These are phyloP conservation scores for Zalophus californianus DNA, from an alignment of 2,797 vertebrate genomes.

Conservation along the genomic window DNA sequence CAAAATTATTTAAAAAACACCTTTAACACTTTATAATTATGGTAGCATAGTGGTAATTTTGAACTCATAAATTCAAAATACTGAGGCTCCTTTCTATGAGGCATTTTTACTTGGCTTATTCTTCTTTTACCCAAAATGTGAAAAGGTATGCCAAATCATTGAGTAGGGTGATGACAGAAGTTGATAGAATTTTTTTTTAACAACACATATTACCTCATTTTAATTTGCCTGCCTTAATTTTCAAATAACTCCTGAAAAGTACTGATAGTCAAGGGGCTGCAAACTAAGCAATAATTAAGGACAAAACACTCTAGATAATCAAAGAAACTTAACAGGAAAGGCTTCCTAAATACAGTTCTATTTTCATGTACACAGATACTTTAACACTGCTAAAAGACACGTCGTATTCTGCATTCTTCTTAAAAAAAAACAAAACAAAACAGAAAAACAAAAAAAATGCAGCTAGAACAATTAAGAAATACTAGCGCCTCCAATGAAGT, in stretches of 20 bases:
- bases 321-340: constrained; percentile 46
- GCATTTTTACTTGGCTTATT: constrained; percentile 51
- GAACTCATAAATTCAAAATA: constrained; percentile 25
- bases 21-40: constrained; percentile 47
- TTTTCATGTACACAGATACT: constrained; percentile 38
- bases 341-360: constrained; percentile 17
- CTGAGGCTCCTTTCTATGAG: constrained; percentile 23
- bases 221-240: constrained; percentile 47
- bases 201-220: constrained; percentile 38
- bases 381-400: not conserved
- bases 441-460: constrained; percentile 62
- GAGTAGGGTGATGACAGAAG: not conserved
- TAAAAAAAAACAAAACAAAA: not conserved
- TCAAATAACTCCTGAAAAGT: constrained; percentile 56
- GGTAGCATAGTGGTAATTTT: not conserved
- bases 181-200: constrained; percentile 45
- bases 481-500: constrained; percentile 83
- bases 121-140: constrained; percentile 51
- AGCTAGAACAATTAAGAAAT: constrained; percentile 83
- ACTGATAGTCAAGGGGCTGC: not conserved
- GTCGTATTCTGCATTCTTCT: not conserved
- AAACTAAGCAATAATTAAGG: constrained; percentile 58
- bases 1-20: constrained; percentile 42
- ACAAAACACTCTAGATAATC: constrained; percentile 22
- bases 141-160: constrained; percentile 28